Percentiles rank a stretch among this genome's conserved stretches.
phyloP scores from a whole-genome alignment of 2,888 invertebrate genomes.

The Monoplex corrugatus region DNA sequence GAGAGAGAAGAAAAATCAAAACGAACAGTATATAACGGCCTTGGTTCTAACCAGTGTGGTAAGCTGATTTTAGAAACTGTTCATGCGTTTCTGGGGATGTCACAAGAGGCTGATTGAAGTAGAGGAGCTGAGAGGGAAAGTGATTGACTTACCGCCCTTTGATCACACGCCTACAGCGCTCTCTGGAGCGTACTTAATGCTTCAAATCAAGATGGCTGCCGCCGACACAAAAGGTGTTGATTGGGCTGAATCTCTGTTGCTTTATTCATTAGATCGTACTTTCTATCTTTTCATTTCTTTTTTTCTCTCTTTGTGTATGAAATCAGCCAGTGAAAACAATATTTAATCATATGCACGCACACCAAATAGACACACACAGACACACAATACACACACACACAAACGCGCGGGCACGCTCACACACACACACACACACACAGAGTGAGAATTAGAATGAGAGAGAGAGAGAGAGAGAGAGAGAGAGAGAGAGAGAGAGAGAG shows the following conservation, averaged over 20 bases:
- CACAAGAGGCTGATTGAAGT: not conserved
- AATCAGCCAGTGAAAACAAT: no score
- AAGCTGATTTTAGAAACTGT: slow-evolving; percentile 7
- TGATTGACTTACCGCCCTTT: not conserved
- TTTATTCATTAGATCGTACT: no score
- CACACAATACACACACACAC: no score
- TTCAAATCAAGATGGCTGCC: not conserved
- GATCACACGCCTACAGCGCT: not conserved
- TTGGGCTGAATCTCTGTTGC: not conserved
- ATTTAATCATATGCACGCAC: no score
- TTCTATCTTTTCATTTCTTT: not conserved
- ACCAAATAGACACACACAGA: not conserved
- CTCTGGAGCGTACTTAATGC: not conserved
- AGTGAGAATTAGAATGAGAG: not conserved
- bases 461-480: not conserved
- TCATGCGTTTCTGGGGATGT: not conserved
- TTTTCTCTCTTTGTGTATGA: not conserved
- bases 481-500: slow-evolving; percentile 7
- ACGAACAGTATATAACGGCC: no score
- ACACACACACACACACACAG: not conserved
- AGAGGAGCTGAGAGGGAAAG: not conserved
- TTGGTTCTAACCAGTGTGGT: no score
- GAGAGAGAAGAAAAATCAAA: no score
- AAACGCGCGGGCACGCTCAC: no score
- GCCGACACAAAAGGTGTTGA: not conserved